Conservation (phyloP, 2,888 invertebrate genomes). For the Tenthredo mesomela region DNA sequence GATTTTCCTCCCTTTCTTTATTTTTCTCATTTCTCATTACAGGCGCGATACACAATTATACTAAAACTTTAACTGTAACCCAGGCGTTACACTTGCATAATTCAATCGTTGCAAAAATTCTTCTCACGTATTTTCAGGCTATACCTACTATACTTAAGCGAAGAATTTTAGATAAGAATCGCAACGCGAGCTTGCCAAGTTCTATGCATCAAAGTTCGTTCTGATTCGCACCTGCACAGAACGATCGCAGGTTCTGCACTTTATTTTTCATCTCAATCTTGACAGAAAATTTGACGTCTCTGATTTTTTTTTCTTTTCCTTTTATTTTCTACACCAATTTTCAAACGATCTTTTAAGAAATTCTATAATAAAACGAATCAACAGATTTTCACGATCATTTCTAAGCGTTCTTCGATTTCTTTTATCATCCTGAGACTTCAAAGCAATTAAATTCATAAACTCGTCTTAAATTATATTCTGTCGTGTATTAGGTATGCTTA, state of each 20-base stretch:
- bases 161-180: conserved; percentile 1
- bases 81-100: neutral
- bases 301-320: neutral
- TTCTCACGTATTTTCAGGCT: neutral
- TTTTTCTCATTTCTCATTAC: no score
- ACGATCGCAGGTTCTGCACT: neutral
- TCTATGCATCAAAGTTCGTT: neutral
- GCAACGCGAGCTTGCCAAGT: conserved; percentile 9
- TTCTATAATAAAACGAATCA: neutral
- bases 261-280: neutral
- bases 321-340: neutral
- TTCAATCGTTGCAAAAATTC: neutral
- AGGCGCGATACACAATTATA: no score
- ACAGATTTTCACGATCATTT: neutral
- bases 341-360: neutral
- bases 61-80: neutral
- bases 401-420: no score
- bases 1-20: no score
- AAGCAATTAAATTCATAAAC: neutral
- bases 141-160: neutral
- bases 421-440: neutral
- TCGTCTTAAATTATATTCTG: neutral
- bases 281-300: neutral
- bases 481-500: neutral
- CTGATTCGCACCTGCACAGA: neutral